Evolutionary conservation across 2,797 vertebrate species (phyloP), one percentile per base, ranked within the genome.

Genomic region (Mus minutoides): DNA sequence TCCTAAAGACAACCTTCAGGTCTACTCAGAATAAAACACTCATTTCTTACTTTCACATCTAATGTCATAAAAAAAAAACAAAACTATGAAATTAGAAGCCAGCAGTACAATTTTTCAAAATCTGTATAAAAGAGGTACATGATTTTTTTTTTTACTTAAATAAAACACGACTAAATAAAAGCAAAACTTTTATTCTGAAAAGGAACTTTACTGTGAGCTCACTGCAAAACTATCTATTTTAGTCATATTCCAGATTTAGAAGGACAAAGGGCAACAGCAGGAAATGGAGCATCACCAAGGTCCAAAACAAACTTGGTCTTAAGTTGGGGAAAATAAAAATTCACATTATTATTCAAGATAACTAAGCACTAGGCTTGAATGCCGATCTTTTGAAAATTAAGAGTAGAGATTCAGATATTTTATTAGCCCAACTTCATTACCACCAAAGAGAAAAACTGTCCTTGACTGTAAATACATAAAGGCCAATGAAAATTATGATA

Each of bases 161-260:
- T 89, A 94, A 96, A 97, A 93, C 24, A 92, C 1, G 52, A 93
- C 58, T 87, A 93, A 96, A 83, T 90, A 90, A 52, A 95, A 96
- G 54, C 22, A 96, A 96, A 97, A 95, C 77, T 97, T 97, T 90
- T 92, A 95, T 96, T 97, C 90, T 97, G 90, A 95, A 97, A 96
- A 94, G 95, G 93, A 97, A 97, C 58, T 88, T 96, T 96, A 95
- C 67, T 96, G 86, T 97, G 96, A 97, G 93, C 84, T 98, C 97
- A 97, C n/a, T 95, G 93, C 88, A 98, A 97, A 97, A 93, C 95
- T 97, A 97, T 97, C 96, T 97, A 96, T 97, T 97, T 97, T 92
- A 97, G 96, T 98, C 97, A 97, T 97, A 97, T 85, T 97, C 97
- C 97, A 97, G 60, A 98, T 97, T 97, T 97, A 97, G 96, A 91